Base-by-base conservation (phyloP, 2,797 vertebrate species). In the Artibeus jamaicensis region DNA sequence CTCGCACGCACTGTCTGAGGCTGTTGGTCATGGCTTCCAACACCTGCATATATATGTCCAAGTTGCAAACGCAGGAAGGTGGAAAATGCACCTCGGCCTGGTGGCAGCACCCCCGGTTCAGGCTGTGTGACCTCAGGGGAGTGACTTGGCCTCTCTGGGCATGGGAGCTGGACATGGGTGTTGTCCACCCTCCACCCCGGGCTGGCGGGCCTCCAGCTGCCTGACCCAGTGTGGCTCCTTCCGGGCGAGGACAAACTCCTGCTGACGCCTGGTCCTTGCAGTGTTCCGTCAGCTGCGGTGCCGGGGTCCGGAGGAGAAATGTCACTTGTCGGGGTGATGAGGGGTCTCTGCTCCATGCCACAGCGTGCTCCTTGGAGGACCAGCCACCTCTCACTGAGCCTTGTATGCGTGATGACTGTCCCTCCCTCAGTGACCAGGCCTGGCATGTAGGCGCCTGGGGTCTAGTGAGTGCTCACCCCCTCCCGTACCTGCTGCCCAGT, bases 361-460 rank as follows among this genome's bases (percentile, higher is more conserved):
- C 98, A 0, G 98, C 98, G 6, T 99, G 99, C 96, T 96, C 98
- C 68, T 53, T 83, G 70, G 96, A 99, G 96, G 97, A 97, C 37
- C 99, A 98, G 74, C 99, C 99, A 0, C 22, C 77, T 0, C 77
- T 97, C 29, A 97, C 97, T 8, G 99, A 99, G 93, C 87, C 98
- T 93, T 99, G 99, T 65, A 89, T 98, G 73, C 98, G 86, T 82
- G 95, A 98, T 1, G 96, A 97, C 97, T 99, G 99, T 37, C 48
- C 81, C 95, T 82, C 94, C 26, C 96, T 86, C 48, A 6, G 0
- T 14, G 98, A 98, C 93, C 98, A 99, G 67, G 97, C 98, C 94
- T 99, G 99, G 99, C 99, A 99, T 0, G 26, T 99, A 0, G 99
- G 99, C 46, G 97, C 99, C 95, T 99, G 99, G 99, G 99, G 99